Conservation (phyloP, 2,113 vertebrate species). For the Eretmochelys imbricata region DNA sequence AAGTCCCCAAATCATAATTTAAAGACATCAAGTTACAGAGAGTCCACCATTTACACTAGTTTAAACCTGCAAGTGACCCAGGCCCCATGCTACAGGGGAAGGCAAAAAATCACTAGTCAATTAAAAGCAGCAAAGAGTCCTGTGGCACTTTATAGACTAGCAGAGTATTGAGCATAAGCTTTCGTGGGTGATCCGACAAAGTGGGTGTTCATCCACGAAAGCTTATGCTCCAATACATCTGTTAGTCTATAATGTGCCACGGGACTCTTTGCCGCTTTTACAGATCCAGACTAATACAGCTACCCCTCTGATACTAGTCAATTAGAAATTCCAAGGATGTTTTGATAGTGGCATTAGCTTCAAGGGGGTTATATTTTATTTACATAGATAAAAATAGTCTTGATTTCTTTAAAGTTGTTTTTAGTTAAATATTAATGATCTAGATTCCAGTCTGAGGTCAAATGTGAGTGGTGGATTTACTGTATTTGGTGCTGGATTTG, state of each 20-base stretch:
- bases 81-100: neutral
- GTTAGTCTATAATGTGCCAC: too few species aligned
- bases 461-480: too few species aligned
- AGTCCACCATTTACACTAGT: neutral
- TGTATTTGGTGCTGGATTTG: neutral
- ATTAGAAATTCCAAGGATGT: neutral
- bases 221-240: too few species aligned
- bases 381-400: neutral
- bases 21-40: neutral
- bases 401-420: neutral
- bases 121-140: too few species aligned
- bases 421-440: too few species aligned
- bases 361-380: neutral
- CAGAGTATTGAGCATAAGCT: too few species aligned
- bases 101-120: too few species aligned
- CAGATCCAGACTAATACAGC: too few species aligned
- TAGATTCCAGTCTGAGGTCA: neutral
- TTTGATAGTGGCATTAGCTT: neutral
- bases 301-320: neutral
- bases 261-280: too few species aligned
- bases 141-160: too few species aligned
- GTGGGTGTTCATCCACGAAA: too few species aligned
- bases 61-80: neutral
- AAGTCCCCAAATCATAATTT: neutral
- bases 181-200: too few species aligned